These are phyloP conservation scores for Caerostris extrusa DNA, from an alignment of 1,140 invertebrate genomes.

Conservation along the genomic window DNA sequence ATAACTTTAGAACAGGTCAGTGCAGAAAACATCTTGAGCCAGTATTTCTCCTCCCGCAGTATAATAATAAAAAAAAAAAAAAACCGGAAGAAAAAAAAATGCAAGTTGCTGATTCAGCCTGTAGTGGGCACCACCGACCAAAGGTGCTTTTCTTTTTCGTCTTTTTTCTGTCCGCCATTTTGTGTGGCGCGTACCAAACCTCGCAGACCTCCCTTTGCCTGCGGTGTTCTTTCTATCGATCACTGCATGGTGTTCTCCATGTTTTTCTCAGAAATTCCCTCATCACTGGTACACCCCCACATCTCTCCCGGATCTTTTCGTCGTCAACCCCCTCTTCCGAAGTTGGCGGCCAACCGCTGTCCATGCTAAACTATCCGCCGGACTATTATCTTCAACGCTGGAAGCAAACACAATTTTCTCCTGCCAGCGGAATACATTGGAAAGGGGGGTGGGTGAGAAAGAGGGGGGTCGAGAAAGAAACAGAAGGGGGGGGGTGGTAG, in stretches of 20 bases:
- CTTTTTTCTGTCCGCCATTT: slow-evolving; percentile 58
- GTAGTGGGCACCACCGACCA: slow-evolving; percentile 67
- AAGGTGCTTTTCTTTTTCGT: slow-evolving; percentile 11
- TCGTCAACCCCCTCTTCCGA: neutral
- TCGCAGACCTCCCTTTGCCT: slow-evolving; percentile 4
- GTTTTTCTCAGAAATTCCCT: slow-evolving; percentile 59
- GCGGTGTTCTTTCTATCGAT: slow-evolving; percentile 19
- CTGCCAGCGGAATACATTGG: slow-evolving; percentile 62
- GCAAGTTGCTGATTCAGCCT: slow-evolving; percentile 15
- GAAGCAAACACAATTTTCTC: slow-evolving; percentile 76
- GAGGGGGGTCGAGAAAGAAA: neutral
- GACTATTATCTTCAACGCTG: slow-evolving; percentile 71
- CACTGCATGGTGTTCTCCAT: slow-evolving; percentile 32
- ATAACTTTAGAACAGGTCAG: too few species aligned
- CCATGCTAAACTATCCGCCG: slow-evolving; percentile 72
- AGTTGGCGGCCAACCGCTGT: slow-evolving; percentile 61
- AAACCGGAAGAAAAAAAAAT: too few species aligned
- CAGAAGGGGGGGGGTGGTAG: neutral
- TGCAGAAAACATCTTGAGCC: too few species aligned
- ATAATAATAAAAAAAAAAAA: neutral
- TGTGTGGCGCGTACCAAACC: slow-evolving; percentile 13
- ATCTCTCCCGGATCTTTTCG: neutral
- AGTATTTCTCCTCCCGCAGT: too few species aligned
- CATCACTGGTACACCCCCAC: neutral
- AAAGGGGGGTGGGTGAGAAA: neutral